These are phyloP conservation scores for Chrysochloris asiatica DNA, from an alignment of 2,113 vertebrate genomes.

Conservation along the genomic window DNA sequence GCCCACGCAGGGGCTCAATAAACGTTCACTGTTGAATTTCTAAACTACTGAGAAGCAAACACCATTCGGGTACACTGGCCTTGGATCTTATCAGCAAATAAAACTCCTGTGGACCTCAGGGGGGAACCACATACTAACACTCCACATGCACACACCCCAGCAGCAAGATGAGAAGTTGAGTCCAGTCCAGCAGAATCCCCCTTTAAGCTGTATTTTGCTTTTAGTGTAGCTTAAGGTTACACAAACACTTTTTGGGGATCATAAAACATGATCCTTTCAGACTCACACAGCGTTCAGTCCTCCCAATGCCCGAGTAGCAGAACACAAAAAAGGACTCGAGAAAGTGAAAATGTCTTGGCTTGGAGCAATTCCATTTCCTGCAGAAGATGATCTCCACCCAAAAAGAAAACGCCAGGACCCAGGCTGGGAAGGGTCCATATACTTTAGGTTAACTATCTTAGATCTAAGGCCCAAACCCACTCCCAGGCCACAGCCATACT, in stretches of 20 bases:
- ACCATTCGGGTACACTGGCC: neutral
- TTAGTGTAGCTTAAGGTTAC: conserved; percentile 80
- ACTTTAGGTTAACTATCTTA: conserved; percentile 31
- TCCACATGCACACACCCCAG: neutral
- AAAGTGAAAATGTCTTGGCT: conserved; percentile 72
- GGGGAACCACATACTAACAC: neutral
- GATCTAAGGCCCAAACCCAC: conserved; percentile 33
- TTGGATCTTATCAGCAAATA: neutral
- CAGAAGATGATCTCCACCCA: conserved; percentile 82
- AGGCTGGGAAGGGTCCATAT: conserved; percentile 40
- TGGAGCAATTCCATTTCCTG: conserved; percentile 82
- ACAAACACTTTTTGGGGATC: conserved; percentile 79
- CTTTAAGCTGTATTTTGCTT: conserved; percentile 71
- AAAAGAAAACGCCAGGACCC: conserved; percentile 80
- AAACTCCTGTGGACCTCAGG: neutral
- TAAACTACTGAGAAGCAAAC: conserved; percentile 6
- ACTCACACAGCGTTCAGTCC: conserved; percentile 78
- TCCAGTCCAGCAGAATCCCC: conserved; percentile 32
- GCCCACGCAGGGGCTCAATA: neutral
- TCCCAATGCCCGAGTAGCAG: conserved; percentile 78
- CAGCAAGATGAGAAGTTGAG: neutral
- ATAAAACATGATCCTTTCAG: conserved; percentile 80
- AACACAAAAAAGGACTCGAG: conserved; percentile 77
- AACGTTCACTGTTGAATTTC: neutral
- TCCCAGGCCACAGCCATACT: neutral